phyloP scores from a whole-genome alignment of 2,113 vertebrate species.

The Corvus moneduloides region DNA sequence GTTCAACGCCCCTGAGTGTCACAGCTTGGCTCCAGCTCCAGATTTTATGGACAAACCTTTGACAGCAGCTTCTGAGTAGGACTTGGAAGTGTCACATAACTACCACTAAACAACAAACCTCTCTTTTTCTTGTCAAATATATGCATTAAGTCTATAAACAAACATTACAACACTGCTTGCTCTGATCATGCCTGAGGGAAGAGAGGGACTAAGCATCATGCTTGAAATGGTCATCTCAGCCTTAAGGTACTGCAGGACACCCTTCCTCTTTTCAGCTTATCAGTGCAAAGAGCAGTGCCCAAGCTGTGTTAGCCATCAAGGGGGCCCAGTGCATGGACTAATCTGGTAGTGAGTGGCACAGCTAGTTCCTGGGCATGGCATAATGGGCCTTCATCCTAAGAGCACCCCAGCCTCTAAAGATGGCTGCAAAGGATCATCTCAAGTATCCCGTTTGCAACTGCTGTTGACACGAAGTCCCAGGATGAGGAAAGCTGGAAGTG shows the following conservation, averaged over 20 bases:
- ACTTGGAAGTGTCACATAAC: rapidly evolving
- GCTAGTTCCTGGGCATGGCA: rapidly evolving
- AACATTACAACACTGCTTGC: neutral
- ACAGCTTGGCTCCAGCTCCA: neutral
- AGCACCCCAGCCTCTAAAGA: neutral
- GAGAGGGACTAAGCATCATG: neutral
- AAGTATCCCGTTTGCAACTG: neutral
- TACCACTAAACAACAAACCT: neutral
- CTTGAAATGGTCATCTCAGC: neutral
- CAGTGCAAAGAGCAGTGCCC: neutral
- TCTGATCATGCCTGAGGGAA: neutral
- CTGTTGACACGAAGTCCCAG: neutral
- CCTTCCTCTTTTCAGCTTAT: neutral
- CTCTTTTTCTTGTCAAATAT: neutral
- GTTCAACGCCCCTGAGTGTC: neutral
- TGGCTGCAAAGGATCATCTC: neutral
- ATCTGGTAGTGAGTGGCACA: neutral
- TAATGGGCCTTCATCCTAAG: rapidly evolving
- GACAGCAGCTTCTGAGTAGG: neutral
- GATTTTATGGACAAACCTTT: neutral
- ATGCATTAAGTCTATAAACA: neutral
- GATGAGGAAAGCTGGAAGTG: neutral
- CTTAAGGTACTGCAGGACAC: neutral
- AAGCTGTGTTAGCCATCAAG: rapidly evolving
- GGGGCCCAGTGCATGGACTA: rapidly evolving